phyloP scores from a whole-genome alignment of 2,113 vertebrate genomes.

The Helogale parvula region DNA sequence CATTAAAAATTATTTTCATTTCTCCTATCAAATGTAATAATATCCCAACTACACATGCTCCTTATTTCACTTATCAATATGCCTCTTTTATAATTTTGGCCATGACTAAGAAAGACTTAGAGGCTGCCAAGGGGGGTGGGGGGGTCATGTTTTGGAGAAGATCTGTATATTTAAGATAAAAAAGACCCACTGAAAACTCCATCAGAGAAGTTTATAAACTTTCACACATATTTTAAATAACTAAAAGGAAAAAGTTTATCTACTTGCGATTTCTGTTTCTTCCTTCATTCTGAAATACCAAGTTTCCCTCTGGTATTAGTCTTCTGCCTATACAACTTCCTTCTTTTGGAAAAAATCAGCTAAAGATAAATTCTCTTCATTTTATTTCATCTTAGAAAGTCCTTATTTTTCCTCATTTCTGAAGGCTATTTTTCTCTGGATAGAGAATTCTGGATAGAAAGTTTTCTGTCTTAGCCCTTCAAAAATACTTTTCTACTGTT shows the following conservation, averaged over 20 bases:
- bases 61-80: conserved; percentile 71
- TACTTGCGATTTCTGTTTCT: not conserved
- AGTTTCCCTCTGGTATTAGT: not conserved
- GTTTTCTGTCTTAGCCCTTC: not conserved
- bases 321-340: not conserved
- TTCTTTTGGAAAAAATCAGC: not conserved
- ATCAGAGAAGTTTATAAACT: not conserved
- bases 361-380: not conserved
- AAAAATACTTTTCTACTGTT: not conserved
- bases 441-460: not conserved
- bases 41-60: conserved; percentile 73
- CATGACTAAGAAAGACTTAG: not conserved
- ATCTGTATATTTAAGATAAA: not conserved
- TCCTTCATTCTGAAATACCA: not conserved
- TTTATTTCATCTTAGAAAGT: not conserved
- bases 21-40: conserved; percentile 62
- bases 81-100: not conserved
- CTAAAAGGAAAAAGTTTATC: not conserved
- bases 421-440: not conserved
- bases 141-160: not conserved
- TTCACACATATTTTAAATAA: not conserved
- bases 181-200: not conserved
- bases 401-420: not conserved
- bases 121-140: not conserved
- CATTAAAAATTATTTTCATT: conserved; percentile 66